These are phyloP conservation scores for Fabriciana adippe DNA, from an alignment of 2,888 invertebrate species.

Conservation along the genomic window DNA sequence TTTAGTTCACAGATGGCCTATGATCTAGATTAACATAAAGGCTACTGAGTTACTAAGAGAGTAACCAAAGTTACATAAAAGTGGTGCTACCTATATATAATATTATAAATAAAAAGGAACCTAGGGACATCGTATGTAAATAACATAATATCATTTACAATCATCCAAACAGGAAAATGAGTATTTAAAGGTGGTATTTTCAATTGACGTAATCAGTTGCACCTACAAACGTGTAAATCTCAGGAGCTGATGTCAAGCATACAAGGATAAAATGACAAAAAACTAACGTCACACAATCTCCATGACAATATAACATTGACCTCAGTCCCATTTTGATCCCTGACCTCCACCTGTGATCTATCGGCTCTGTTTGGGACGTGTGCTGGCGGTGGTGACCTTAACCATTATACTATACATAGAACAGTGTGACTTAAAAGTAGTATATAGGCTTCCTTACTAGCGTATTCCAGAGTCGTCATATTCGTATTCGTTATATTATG, in stretches of 20 bases:
- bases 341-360: conserved; percentile 63
- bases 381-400: conserved; percentile 55
- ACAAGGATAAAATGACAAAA: conserved; percentile 49
- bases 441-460: background rate
- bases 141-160: no score
- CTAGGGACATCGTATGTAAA: no score
- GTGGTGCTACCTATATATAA: no score
- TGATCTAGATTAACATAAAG: no score
- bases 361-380: conserved; percentile 67
- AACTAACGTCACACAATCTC: conserved; percentile 58
- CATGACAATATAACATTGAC: conserved; percentile 76
- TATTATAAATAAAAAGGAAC: no score
- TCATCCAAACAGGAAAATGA: no score
- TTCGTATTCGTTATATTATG: background rate
- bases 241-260: conserved; percentile 27
- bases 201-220: background rate
- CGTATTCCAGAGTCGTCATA: background rate
- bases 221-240: conserved; percentile 1
- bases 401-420: conserved; percentile 23
- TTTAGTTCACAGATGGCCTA: no score
- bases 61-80: no score
- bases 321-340: conserved; percentile 58
- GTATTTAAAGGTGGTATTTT: background rate
- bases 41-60: no score
- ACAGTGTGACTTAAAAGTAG: background rate